phyloP scores from a whole-genome alignment of 2,113 vertebrate genomes.

The Dasyornis broadbenti region DNA sequence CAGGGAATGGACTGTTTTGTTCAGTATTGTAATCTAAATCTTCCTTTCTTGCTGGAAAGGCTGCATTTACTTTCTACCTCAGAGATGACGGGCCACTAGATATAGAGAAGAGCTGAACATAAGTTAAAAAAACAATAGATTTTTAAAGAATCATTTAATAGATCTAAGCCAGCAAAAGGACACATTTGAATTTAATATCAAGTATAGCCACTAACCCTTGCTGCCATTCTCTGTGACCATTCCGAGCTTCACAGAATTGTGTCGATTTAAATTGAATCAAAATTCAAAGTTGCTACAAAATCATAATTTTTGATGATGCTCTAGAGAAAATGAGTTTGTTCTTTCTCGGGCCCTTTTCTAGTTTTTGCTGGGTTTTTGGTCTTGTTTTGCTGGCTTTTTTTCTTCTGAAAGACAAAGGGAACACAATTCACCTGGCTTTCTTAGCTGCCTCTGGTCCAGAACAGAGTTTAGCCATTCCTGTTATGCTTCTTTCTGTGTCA shows the following conservation, averaged over 20 bases:
- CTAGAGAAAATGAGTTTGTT: not conserved
- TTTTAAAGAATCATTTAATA: not conserved
- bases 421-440: not conserved
- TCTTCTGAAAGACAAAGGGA: not conserved
- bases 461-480: not conserved
- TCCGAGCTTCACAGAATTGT: not conserved
- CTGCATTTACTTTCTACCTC: not conserved
- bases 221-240: not conserved
- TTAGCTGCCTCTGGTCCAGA: not conserved
- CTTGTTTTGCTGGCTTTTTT: not conserved
- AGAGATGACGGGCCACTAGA: not conserved
- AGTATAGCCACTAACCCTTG: not conserved
- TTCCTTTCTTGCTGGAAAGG: not conserved
- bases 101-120: not conserved
- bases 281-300: not conserved
- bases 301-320: not conserved
- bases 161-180: not conserved
- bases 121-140: not conserved
- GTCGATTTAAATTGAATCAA: not conserved
- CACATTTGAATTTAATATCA: not conserved
- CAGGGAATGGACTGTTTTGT: not conserved
- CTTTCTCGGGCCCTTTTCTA: not conserved
- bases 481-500: not conserved
- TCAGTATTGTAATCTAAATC: not conserved
- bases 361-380: not conserved